Evolutionary conservation across 2,113 vertebrate genomes (phyloP).

Genomic region (Phalacrocorax aristotelis): DNA sequence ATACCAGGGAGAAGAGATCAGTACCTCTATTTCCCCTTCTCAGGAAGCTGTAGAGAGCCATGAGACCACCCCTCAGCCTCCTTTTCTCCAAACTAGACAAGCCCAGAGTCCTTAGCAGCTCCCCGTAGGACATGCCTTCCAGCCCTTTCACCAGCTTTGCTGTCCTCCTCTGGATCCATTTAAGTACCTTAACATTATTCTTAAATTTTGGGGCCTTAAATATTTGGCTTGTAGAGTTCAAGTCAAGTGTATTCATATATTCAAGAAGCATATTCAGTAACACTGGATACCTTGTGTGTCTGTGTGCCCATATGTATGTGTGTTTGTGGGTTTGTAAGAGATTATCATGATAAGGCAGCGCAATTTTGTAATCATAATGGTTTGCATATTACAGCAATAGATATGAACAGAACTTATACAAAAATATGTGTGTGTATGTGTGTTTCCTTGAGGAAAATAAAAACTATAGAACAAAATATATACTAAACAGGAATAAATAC

Average conservation of each 20-base stretch:
- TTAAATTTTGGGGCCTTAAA: background rate
- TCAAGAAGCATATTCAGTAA: background rate
- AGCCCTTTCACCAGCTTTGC: background rate
- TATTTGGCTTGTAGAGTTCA: background rate
- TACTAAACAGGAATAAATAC: background rate
- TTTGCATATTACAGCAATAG: background rate
- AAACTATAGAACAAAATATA: background rate
- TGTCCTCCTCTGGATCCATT: background rate
- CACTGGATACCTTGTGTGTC: background rate
- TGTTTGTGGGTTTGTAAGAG: background rate
- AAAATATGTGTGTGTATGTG: background rate
- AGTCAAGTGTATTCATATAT: background rate
- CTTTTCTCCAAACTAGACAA: background rate
- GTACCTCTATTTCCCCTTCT: background rate
- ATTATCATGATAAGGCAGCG: background rate
- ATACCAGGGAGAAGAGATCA: background rate
- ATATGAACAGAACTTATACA: background rate
- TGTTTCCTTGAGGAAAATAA: background rate
- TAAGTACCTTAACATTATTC: background rate
- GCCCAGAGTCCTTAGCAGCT: background rate
- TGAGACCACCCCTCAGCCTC: background rate
- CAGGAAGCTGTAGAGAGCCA: background rate
- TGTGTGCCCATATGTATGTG: too few relatives aligned
- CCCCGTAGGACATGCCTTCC: background rate
- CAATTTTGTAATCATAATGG: background rate